Percentiles rank a stretch among this genome's conserved stretches.
Evolutionary conservation across 2,888 invertebrate genomes (phyloP).

Genomic region (Himalopsyche kuldschensis): DNA sequence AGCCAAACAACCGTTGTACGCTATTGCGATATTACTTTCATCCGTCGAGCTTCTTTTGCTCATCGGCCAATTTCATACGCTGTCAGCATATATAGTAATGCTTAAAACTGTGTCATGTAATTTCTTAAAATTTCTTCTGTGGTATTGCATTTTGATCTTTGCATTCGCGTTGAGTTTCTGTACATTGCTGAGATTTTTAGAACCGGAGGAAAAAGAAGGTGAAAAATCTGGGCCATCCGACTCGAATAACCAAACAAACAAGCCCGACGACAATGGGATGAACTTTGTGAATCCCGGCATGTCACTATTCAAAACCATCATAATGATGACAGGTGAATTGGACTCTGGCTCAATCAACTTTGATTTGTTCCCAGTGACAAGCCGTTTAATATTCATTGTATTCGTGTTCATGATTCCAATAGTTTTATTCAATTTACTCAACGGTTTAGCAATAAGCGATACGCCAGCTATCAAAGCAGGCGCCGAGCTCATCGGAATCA

Average conservation of each 20-base stretch:
- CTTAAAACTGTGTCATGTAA: constrained; percentile 77
- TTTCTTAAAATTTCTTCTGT: constrained; percentile 76
- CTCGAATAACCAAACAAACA: too few species aligned
- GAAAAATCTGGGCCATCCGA: constrained; percentile 49
- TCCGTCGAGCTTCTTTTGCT: constrained; percentile 77
- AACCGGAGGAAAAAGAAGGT: constrained; percentile 41
- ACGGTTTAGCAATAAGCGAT: constrained; percentile 84
- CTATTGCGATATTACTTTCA: constrained; percentile 73
- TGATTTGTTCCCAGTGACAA: constrained; percentile 66
- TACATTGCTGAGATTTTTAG: constrained; percentile 67
- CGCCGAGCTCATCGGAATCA: constrained; percentile 76
- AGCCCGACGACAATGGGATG: constrained; percentile 56
- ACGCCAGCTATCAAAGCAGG: constrained; percentile 77
- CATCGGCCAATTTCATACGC: constrained; percentile 76
- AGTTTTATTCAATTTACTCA: constrained; percentile 79
- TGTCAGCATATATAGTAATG: constrained; percentile 84
- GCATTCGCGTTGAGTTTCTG: constrained; percentile 83
- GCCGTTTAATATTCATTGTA: constrained; percentile 74
- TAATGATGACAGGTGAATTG: constrained; percentile 86
- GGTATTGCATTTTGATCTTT: constrained; percentile 79
- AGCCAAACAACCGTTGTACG: constrained; percentile 68
- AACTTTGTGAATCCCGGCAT: constrained; percentile 70
- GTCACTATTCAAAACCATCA: constrained; percentile 79
- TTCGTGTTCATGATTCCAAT: constrained; percentile 84
- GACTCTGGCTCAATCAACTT: constrained; percentile 81